These are phyloP conservation scores for Hemibagrus guttatus DNA, from an alignment of 2,797 vertebrate genomes.

Conservation along the genomic window DNA sequence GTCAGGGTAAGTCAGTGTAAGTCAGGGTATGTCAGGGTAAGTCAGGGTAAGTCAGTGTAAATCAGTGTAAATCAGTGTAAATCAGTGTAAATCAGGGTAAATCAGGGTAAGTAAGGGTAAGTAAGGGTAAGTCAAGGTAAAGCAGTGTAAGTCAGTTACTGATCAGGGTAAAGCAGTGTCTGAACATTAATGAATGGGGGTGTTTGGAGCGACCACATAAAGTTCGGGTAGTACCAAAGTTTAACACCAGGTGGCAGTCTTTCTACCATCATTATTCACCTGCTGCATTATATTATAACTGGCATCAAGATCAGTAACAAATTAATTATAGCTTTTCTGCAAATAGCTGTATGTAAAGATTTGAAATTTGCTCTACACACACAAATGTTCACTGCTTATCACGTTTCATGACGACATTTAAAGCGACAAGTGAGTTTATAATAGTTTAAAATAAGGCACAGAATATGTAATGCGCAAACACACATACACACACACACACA, in stretches of 20 bases:
- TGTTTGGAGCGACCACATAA: neutral
- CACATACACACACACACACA: neutral
- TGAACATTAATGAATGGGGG: neutral
- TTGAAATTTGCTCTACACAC: neutral
- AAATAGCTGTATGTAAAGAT: neutral
- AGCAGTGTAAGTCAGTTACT: no score
- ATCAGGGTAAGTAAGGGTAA: no score
- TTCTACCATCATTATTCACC: neutral
- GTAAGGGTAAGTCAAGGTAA: no score
- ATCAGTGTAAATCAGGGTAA: no score
- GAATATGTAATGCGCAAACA: no score
- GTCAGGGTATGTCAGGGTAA: no score
- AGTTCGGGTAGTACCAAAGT: neutral
- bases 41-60: no score
- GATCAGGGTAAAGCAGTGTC: no score
- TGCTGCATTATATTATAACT: neutral
- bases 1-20: no score
- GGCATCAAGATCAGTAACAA: neutral
- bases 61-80: no score
- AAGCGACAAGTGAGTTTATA: neutral
- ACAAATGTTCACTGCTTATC: neutral
- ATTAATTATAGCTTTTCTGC: neutral
- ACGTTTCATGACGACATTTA: neutral
- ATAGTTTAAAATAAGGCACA: neutral
- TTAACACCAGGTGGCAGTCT: constrained; percentile 25